phyloP scores from a whole-genome alignment of 2,113 vertebrate species.

The Syngnathus scovelli region DNA sequence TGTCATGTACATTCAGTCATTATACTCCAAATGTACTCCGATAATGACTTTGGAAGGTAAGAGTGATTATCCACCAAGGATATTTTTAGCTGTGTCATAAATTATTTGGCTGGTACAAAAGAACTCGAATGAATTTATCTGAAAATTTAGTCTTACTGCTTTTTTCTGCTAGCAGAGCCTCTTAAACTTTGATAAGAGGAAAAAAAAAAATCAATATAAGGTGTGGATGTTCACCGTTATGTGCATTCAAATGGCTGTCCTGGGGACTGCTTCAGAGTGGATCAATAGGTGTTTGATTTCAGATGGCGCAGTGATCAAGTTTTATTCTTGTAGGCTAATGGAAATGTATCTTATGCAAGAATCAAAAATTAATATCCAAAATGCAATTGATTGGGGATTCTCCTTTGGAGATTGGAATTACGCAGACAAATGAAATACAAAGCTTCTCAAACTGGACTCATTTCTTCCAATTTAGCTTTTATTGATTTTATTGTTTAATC shows the following conservation, averaged over 20 bases:
- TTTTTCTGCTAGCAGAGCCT: constrained; percentile 14
- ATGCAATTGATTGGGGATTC: constrained; percentile 4
- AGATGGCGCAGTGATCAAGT: constrained; percentile 14
- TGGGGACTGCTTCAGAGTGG: constrained; percentile 28
- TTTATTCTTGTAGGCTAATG: neutral
- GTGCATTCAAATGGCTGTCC: constrained; percentile 49
- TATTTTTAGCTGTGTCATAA: neutral
- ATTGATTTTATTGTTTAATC: constrained; percentile 19
- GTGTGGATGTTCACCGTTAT: constrained; percentile 40
- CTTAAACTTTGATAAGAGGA: constrained; percentile 19
- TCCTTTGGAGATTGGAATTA: constrained; percentile 21
- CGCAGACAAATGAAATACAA: constrained; percentile 25
- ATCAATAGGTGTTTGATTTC: constrained; percentile 61
- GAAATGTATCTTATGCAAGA: neutral
- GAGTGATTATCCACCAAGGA: neutral
- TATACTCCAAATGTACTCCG: neutral
- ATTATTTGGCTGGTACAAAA: neutral
- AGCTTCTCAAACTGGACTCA: constrained; percentile 36
- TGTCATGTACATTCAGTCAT: too few relatives aligned
- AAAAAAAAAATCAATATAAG: constrained; percentile 4
- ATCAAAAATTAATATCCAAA: neutral
- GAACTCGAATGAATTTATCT: constrained; percentile 17
- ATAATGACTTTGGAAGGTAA: neutral
- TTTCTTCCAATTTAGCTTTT: constrained; percentile 47
- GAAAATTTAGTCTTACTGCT: constrained; percentile 7